A percentile compares a stretch with the other conserved stretches of the same genome.
These are phyloP conservation scores for Congeria kusceri DNA, from an alignment of 2,888 invertebrate species.

Conservation along the genomic window DNA sequence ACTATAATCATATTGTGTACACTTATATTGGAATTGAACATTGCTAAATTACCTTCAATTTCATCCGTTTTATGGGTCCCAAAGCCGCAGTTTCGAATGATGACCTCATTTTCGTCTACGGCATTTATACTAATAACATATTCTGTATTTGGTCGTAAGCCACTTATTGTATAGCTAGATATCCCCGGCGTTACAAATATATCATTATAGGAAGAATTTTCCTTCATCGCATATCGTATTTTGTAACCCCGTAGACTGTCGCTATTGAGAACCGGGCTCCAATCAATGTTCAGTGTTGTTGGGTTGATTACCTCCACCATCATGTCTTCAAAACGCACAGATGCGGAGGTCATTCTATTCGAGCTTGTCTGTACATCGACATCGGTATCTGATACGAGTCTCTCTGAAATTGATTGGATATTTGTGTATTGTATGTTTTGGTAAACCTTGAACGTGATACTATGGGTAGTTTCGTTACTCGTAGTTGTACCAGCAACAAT, in stretches of 20 bases:
- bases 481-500: too few relatives aligned
- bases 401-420: too few relatives aligned
- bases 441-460: too few relatives aligned
- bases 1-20: too few relatives aligned
- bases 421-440: too few relatives aligned
- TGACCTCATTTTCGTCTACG: constrained; percentile 37
- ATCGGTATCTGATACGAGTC: too few relatives aligned
- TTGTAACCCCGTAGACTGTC: constrained; percentile 46
- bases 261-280: constrained; percentile 37
- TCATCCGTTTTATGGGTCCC: constrained; percentile 44
- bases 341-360: neutral
- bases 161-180: constrained; percentile 50
- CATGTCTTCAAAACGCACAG: constrained; percentile 49
- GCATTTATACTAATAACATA: constrained; percentile 48
- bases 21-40: too few relatives aligned
- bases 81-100: constrained; percentile 46
- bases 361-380: too few relatives aligned
- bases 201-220: constrained; percentile 46
- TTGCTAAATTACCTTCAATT: constrained; percentile 21
- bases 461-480: too few relatives aligned
- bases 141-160: constrained; percentile 49
- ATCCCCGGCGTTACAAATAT: constrained; percentile 52
- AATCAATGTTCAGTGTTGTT: constrained; percentile 49
- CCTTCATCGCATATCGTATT: constrained; percentile 46
- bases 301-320: constrained; percentile 45